Base-by-base conservation (phyloP, 2,888 invertebrate genomes). In the Brenthis hecate region DNA sequence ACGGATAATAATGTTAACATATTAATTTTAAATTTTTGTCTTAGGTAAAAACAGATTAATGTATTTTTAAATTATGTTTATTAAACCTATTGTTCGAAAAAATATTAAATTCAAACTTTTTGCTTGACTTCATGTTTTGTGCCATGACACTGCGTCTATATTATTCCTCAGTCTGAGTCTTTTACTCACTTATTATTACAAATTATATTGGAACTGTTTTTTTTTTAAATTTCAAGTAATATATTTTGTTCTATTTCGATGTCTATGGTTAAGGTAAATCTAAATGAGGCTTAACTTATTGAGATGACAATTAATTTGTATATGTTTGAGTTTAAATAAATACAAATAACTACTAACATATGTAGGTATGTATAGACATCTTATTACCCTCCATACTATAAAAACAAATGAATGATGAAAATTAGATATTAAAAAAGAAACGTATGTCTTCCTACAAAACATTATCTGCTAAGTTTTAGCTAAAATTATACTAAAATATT, bases 401-500 rank as follows among this genome's bases (percentile, higher is more conserved):
- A 50, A 60, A 50, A 43, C 36, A 43, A 43, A 11, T 8, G n/a
- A 50, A 19, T 19, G 19, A 19, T 19, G 19, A 19, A 19, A 19
- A 19, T 19, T 19, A 19, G 19, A 19, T 19, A 19, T 19, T 19
- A 19, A 19, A 19, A 19, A 19, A 19, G n/a, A 19, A 60, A 48
- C 28, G n/a, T 60, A 60, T 32, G 50, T 60, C 16, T 60, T n/a
- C 2, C 60, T 60, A 60, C 50, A 50, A 60, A 60, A 28, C 4
- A 32, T 60, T 50, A 60, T 6, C 13, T 36, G 36, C 53, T 62
- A 53, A 62, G 36, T 36, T 23, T 48, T 51, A 53, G 28, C 53
- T 62, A 62, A 62, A 62, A 51, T 36, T 50, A 50, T 63, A 57
- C 47, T 53, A 51, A 63, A 43, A 56, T 63, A 63, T 57, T 56